Percentiles rank a stretch among this genome's conserved stretches.
phyloP scores from a whole-genome alignment of 2,888 invertebrate species.

The Timema podura region DNA sequence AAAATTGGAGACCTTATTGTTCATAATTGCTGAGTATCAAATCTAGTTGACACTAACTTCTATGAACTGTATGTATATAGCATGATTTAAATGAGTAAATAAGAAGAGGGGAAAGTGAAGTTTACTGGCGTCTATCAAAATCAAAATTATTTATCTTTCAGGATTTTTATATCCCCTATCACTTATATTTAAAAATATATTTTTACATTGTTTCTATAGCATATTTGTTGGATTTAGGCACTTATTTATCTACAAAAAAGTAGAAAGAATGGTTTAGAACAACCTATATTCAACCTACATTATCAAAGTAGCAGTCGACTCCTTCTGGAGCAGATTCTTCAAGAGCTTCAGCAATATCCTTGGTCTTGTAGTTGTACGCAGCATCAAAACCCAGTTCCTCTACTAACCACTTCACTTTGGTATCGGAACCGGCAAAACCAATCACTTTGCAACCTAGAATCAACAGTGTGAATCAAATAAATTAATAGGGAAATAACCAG shows the following conservation, averaged over 20 bases:
- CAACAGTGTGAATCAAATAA: background rate
- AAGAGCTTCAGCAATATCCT: constrained; percentile 51
- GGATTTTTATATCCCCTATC: no score
- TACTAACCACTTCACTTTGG: constrained; percentile 64
- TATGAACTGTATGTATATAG: no score
- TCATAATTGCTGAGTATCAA: no score
- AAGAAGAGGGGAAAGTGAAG: no score
- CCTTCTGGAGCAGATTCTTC: constrained; percentile 63
- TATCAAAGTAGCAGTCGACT: constrained; percentile 73
- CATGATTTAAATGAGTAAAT: no score
- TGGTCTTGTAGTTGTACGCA: constrained; percentile 69
- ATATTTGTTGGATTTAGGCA: background rate
- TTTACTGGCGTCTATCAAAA: no score
- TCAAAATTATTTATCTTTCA: no score
- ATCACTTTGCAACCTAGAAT: constrained; percentile 59
- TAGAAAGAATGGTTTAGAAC: background rate
- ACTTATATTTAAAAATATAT: background rate
- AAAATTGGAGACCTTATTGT: no score
- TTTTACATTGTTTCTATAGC: background rate
- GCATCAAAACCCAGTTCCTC: constrained; percentile 63
- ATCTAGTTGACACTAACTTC: no score
- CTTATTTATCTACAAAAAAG: background rate
- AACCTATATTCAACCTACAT: constrained; percentile 54
- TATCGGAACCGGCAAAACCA: constrained; percentile 66
- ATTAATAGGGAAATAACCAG: no score